phyloP scores from a whole-genome alignment of 2,113 vertebrate genomes.

The Leiothrix lutea region DNA sequence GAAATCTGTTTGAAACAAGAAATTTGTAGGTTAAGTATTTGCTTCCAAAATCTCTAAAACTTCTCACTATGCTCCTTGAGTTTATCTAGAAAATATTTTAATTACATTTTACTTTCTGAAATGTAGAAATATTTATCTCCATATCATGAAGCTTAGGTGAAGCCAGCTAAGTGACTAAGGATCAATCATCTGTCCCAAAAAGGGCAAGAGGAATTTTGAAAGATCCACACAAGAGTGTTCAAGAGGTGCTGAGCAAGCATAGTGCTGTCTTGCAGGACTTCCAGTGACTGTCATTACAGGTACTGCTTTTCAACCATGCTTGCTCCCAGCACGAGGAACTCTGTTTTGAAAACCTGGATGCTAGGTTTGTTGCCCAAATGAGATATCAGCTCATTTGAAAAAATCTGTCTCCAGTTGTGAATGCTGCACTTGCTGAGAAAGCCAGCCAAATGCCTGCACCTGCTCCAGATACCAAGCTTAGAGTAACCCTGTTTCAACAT shows the following conservation, averaged over 20 bases:
- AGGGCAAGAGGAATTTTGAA: not conserved
- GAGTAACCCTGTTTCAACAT: not conserved
- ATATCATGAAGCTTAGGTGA: not conserved
- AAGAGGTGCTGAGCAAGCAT: rapidly evolving
- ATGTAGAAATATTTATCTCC: not conserved
- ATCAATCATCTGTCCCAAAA: not conserved
- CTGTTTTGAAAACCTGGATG: not conserved
- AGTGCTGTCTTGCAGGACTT: not conserved
- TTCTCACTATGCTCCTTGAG: not conserved
- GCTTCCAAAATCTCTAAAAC: not conserved
- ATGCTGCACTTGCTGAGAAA: not conserved
- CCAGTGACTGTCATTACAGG: not conserved
- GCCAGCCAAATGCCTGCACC: not conserved
- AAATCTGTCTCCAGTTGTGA: not conserved
- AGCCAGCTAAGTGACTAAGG: not conserved
- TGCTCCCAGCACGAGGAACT: not conserved
- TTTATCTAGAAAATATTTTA: not conserved
- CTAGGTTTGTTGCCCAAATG: not conserved
- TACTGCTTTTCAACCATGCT: not conserved
- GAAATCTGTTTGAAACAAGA: not conserved
- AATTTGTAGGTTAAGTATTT: not conserved
- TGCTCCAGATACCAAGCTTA: not conserved
- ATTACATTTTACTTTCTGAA: not conserved
- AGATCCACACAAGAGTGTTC: not conserved
- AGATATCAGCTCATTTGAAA: not conserved